Percentiles rank a stretch among this genome's conserved stretches.
Conservation (phyloP, 2,888 invertebrate species). For the Zhuqinia jingwanae region DNA sequence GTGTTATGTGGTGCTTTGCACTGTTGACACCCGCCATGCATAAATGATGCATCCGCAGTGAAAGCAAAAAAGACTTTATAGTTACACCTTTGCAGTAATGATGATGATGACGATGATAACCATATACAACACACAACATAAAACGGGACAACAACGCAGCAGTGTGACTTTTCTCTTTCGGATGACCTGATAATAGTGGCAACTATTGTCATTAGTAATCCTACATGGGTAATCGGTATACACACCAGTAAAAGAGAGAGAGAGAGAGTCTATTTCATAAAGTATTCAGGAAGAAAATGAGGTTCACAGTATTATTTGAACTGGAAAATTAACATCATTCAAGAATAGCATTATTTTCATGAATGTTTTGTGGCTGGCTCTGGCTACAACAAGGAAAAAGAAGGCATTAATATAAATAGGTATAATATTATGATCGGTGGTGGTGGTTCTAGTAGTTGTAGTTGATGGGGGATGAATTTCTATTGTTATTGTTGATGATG, state of each 20-base stretch:
- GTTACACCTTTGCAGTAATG: not conserved
- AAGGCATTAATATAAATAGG: conserved; percentile 29
- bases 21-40: conserved; percentile 33
- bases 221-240: not conserved
- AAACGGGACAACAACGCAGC: not conserved
- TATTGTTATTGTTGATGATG: conserved; percentile 10
- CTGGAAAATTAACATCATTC: conserved; percentile 58
- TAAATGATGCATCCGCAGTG: conserved; percentile 40
- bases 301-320: conserved; percentile 46
- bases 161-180: conserved; percentile 9
- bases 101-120: not conserved
- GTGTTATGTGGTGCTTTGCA: conserved; percentile 65
- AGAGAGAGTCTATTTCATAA: no score
- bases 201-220: conserved; percentile 14
- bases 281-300: conserved; percentile 58
- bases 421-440: not conserved
- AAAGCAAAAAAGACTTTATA: not conserved
- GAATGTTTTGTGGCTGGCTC: conserved; percentile 6
- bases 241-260: no score
- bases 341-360: conserved; percentile 8
- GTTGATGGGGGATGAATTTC: conserved; percentile 36
- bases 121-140: conserved; percentile 5
- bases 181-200: conserved; percentile 27
- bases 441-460: no score
- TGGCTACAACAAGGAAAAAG: not conserved